Base-by-base conservation (phyloP, 2,797 vertebrate species). In the Amphiprion clarkii region DNA sequence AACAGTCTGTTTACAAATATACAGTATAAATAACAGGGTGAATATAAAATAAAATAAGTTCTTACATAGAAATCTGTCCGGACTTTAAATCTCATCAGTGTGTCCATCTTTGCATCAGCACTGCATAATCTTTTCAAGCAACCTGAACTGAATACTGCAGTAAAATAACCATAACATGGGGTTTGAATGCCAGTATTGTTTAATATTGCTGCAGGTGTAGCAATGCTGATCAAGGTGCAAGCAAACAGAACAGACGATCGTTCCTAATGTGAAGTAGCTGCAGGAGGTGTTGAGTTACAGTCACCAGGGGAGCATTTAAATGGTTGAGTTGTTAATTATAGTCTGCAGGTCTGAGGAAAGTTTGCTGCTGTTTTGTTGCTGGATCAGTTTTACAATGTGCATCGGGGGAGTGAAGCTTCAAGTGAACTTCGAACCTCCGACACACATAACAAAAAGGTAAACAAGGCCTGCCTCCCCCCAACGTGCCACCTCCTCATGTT, bases 371-470 rank as follows among this genome's bases (percentile, higher is more conserved):
- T 57, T 31, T 54, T 6, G 9, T 53, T 17, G 7, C 27, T 16
- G 8, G 23, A 36, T 39, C 21, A 0, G 12, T 60, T 71, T 67
- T 21, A 51, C 13, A 31, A 5, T 0, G 3, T 12, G 14, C 11
- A 21, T 3, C 23, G n/a, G 6, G 23, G 9, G 5, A 29, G 25
- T 36, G 13, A 40, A 11, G n/a, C 36, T 46, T 42, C 4, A 36
- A 40, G 29, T 58, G 74, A 75, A 73, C 61, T 78, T 78, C 4
- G 27, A 72, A 57, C 76, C 0, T 66, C 7, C 0, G 21, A 33
- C 16, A 55, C 23, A 60, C n/a, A 52, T 36, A 70, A 54, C 61
- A 10, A 3, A 10, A 3, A 69, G 52, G 10, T 54, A 68, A 67
- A 71, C 57, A 36, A n/a, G 49, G 3, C 4, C 27, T 36, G 3